A percentile compares a stretch with the other conserved stretches of the same genome.
Evolutionary conservation across 2,113 vertebrate species (phyloP).

Genomic region (Peucedramus taeniatus): DNA sequence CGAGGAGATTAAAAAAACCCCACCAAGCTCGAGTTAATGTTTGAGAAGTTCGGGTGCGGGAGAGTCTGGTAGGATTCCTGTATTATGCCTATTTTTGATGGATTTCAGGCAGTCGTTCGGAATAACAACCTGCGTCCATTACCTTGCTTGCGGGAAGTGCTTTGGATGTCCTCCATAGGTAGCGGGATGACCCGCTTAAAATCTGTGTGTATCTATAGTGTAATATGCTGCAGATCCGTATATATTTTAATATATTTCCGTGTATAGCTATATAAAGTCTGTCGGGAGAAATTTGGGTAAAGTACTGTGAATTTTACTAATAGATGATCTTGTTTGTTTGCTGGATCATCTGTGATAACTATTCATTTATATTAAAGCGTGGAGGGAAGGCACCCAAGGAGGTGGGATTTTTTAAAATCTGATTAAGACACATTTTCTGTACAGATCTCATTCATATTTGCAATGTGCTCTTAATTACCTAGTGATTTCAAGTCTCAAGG

Average conservation of each 20-base stretch:
- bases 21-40: conserved; percentile 4
- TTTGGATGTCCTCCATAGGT: conserved; percentile 1
- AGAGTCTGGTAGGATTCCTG: conserved; percentile 47
- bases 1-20: not conserved
- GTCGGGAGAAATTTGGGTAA: not conserved
- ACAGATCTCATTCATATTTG: not conserved
- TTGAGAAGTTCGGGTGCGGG: conserved; percentile 29
- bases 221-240: not conserved
- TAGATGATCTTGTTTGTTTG: not conserved
- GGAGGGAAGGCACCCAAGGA: not conserved
- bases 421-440: not conserved
- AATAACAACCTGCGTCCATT: conserved; percentile 22
- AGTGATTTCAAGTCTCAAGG: not conserved
- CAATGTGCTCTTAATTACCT: not conserved
- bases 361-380: not conserved
- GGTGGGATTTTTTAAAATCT: not conserved
- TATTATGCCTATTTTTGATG: not conserved
- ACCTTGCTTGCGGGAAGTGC: conserved; percentile 5
- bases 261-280: not conserved
- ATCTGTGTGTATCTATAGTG: not conserved
- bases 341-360: not conserved
- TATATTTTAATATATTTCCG: accelerated
- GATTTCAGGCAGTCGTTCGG: not conserved
- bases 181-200: not conserved
- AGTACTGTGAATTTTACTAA: not conserved